A percentile compares a stretch with the other conserved stretches of the same genome.
These are phyloP conservation scores for Scotopteryx bipunctaria DNA, from an alignment of 2,888 invertebrate species.

Conservation along the genomic window DNA sequence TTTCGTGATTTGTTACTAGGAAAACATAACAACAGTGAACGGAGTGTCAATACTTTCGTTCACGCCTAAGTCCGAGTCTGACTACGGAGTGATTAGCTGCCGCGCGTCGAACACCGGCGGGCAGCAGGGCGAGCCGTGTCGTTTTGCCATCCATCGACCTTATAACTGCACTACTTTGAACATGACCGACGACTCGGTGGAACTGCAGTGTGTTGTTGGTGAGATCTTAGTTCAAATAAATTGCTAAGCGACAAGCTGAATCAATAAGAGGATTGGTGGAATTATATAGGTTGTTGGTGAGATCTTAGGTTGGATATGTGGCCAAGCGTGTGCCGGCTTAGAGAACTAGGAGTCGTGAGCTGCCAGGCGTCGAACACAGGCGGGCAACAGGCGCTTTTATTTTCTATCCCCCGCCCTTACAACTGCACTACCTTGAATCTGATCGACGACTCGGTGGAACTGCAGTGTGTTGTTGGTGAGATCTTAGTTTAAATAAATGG, in stretches of 20 bases:
- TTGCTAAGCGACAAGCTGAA: background rate
- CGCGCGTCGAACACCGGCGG: constrained; percentile 89
- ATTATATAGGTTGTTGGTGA: no score
- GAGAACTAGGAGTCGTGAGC: constrained; percentile 88
- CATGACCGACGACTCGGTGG: constrained; percentile 90
- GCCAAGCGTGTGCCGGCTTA: no score
- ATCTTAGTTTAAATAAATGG: no score
- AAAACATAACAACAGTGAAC: constrained; percentile 79
- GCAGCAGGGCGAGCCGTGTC: constrained; percentile 88
- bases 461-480: constrained; percentile 86
- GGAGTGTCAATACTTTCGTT: constrained; percentile 88
- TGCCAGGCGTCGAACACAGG: constrained; percentile 90
- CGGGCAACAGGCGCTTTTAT: constrained; percentile 87
- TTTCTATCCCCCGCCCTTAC: constrained; percentile 88
- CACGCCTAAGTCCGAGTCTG: constrained; percentile 88
- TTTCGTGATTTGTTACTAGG: constrained; percentile 57
- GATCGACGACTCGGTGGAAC: constrained; percentile 89
- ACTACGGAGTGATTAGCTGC: constrained; percentile 90
- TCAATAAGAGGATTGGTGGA: background rate
- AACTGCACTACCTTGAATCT: constrained; percentile 91
- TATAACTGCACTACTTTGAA: constrained; percentile 90
- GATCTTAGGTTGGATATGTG: no score
- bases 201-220: constrained; percentile 87
- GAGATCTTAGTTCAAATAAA: no score
- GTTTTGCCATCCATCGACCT: constrained; percentile 89